Percentiles rank a stretch among this genome's conserved stretches.
These are phyloP conservation scores for Chironex yamaguchii DNA, from an alignment of 30 jellyfish, hydroid and myxozoan genomes.

Conservation along the genomic window DNA sequence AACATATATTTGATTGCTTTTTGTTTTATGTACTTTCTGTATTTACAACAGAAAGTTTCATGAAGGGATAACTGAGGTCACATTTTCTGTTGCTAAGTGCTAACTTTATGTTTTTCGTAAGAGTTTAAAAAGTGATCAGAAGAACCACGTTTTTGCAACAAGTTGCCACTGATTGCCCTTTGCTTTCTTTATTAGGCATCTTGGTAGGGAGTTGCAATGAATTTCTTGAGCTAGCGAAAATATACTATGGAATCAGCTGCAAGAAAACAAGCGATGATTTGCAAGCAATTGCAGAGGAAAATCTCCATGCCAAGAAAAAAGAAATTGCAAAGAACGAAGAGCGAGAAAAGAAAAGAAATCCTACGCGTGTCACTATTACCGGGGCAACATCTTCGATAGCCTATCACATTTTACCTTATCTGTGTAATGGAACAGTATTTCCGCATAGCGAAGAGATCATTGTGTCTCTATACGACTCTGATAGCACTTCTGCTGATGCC, in stretches of 20 bases:
- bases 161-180: too few species aligned
- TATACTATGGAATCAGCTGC: constrained; percentile 87
- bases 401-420: constrained; percentile 46
- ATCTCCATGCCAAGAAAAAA: constrained; percentile 50
- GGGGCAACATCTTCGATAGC: constrained; percentile 70
- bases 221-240: constrained; percentile 86
- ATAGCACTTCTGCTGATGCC: constrained; percentile 19
- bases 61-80: too few species aligned
- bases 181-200: constrained; percentile 36
- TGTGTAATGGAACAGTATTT: constrained; percentile 35
- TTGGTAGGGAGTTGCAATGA: constrained; percentile 95
- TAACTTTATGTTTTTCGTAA: too few species aligned
- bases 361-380: constrained; percentile 70
- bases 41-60: too few species aligned
- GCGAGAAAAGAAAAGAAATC: constrained; percentile 22
- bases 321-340: constrained; percentile 47
- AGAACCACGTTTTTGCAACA: too few species aligned
- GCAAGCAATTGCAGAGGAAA: constrained; percentile 75
- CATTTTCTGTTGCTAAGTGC: too few species aligned
- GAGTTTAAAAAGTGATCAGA: too few species aligned
- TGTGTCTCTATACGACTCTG: constrained; percentile 59
- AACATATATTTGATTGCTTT: too few species aligned
- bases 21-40: too few species aligned
- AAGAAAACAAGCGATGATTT: constrained; percentile 72
- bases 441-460: constrained; percentile 47